Base-by-base conservation (phyloP, 2,888 invertebrate genomes). In the Hirtodrosophila confusa region DNA sequence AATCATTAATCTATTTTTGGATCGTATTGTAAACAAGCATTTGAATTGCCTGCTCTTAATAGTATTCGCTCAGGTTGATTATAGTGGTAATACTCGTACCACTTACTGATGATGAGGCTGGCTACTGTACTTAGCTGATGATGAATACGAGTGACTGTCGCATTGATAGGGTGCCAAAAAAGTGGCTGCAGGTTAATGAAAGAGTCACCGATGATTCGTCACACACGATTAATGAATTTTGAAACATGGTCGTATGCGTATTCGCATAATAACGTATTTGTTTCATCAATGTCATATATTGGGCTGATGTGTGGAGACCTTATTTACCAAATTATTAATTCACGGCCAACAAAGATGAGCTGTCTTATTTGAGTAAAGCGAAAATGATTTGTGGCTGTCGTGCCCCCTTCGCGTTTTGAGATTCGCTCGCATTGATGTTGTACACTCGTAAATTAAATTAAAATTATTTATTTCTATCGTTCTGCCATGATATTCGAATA, bases 1-100 rank as follows among this genome's bases (percentile, higher is more conserved):
- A 88, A 87, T 87, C 86, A 87, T 75, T 53, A 64, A 73, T 75
- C 88, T 87, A 87, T 87, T 87, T 86, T 69, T 44, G 75, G 66
- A 50, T 48, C 50, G 61, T 66, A 85, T 68, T 79, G 78, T 80
- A 79, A 78, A 78, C 82, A 71, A 48, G 58, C 71, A 72, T 51
- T 72, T 68, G 45, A 86, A 84, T 84, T 78, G 70, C 23, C 53
- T 39, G 70, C 74, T 84, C 17, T 17, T 17, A 17, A 80, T 76
- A 83, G 79, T 50, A n/a, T 47, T 40, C 41, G 43, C 40, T 49
- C 31, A 37, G 65, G 64, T 64, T 41, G 64, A 60, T 57, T 43
- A 11, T 49, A 43, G 33, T 62, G 40, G 45, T 54, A 47, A 43
- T 61, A 68, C 58, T 70, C 33, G 9, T 27, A 27, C 6, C 9